Evolutionary conservation across 2,888 invertebrate genomes (phyloP).

Genomic region (Drosophila neonasuta): DNA sequence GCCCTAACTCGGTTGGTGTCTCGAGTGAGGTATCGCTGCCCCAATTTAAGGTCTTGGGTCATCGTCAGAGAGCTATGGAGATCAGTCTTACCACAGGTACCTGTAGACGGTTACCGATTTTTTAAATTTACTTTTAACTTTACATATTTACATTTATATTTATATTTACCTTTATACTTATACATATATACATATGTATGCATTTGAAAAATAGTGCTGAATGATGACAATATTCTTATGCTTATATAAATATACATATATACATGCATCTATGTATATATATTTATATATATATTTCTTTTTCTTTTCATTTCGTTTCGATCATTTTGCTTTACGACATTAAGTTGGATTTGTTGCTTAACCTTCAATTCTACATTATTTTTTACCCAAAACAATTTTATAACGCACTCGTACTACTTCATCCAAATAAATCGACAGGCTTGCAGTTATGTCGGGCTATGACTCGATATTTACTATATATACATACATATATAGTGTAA

Average conservation of each 20-base stretch:
- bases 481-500: constrained; percentile 18
- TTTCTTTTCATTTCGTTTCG: constrained; percentile 16
- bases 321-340: constrained; percentile 43
- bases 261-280: constrained; percentile 28
- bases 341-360: constrained; percentile 49
- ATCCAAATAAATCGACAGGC: constrained; percentile 42
- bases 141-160: constrained; percentile 38
- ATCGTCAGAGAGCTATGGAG: constrained; percentile 97
- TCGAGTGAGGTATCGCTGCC: constrained; percentile 97
- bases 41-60: constrained; percentile 98
- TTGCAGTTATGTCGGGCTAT: constrained; percentile 28
- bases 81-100: constrained; percentile 98
- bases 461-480: constrained; percentile 14
- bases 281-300: constrained; percentile 6
- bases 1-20: constrained; percentile 96
- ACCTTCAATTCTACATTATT: constrained; percentile 34
- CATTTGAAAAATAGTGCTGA: constrained; percentile 42
- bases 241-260: constrained; percentile 27
- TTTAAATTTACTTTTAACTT: constrained; percentile 69
- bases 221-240: constrained; percentile 39
- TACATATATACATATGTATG: constrained; percentile 26
- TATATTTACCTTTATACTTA: constrained; percentile 21
- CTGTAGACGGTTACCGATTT: constrained; percentile 84
- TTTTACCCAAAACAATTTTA: constrained; percentile 49
- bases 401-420: constrained; percentile 56